Evolutionary conservation across 2,113 vertebrate genomes (phyloP).

Genomic region (Butorides virescens): DNA sequence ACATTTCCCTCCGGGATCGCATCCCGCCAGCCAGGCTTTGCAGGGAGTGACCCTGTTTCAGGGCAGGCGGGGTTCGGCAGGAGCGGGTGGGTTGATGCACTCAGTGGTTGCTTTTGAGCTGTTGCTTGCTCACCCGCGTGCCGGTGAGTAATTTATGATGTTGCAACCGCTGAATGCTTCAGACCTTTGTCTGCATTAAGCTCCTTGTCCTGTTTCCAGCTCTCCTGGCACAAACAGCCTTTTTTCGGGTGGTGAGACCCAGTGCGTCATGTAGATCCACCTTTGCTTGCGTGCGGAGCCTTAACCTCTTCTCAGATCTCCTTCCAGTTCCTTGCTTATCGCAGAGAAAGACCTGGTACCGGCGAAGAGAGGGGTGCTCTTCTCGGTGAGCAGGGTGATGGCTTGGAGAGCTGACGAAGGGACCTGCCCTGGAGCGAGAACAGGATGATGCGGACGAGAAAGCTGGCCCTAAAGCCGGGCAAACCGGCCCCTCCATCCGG

Average conservation of each 20-base stretch:
- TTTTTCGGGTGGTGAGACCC: neutral
- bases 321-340: conserved; percentile 73
- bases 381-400: neutral
- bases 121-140: neutral
- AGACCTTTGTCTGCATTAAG: neutral
- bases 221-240: neutral
- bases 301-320: conserved; percentile 74
- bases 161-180: neutral
- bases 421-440: neutral
- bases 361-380: conserved; percentile 53
- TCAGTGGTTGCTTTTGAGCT: neutral
- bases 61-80: neutral
- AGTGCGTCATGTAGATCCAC: fast-evolving
- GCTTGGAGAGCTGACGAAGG: conserved; percentile 39
- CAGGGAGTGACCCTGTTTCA: fast-evolving
- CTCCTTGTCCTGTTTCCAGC: fast-evolving
- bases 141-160: neutral
- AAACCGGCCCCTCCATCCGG: fast-evolving
- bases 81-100: neutral
- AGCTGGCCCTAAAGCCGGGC: fast-evolving
- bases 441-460: neutral
- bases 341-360: fast-evolving
- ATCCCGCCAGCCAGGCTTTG: fast-evolving
- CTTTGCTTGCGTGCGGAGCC: neutral
- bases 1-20: fast-evolving